Evolutionary conservation across 1,140 invertebrate genomes (phyloP).

Genomic region (Nylanderia fulva): DNA sequence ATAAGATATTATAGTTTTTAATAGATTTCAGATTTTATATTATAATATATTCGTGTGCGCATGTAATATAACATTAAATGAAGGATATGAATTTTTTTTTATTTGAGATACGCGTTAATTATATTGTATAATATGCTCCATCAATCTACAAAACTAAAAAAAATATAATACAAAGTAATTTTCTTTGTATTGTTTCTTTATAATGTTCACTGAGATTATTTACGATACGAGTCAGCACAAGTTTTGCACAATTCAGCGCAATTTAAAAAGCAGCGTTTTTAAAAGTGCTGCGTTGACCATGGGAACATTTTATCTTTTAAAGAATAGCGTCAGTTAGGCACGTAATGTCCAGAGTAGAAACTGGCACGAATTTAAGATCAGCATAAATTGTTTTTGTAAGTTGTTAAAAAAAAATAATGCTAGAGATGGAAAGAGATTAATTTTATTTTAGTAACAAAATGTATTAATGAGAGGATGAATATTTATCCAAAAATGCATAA

Average conservation of each 20-base stretch:
- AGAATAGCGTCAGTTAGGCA: constrained; percentile 26
- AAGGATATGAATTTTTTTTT: neutral
- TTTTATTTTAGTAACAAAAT: neutral
- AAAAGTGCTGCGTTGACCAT: constrained; percentile 38
- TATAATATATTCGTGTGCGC: neutral
- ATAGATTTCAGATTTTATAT: no score
- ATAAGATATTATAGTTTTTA: neutral
- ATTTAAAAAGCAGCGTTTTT: constrained; percentile 41
- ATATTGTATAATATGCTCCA: neutral
- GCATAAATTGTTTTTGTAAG: constrained; percentile 15
- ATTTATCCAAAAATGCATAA: neutral
- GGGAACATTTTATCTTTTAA: constrained; percentile 49
- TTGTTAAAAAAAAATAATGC: neutral
- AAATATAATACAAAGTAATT: neutral
- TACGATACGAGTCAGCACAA: constrained; percentile 37
- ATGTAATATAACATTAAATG: neutral
- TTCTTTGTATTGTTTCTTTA: constrained; percentile 21
- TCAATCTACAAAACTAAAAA: constrained; percentile 1
- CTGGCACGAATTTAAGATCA: constrained; percentile 5
- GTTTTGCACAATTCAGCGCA: constrained; percentile 44
- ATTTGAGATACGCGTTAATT: neutral
- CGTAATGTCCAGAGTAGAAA: constrained; percentile 14
- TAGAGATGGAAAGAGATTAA: neutral
- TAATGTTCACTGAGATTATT: neutral
- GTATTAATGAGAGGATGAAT: neutral